Evolutionary conservation across 1,140 invertebrate genomes (phyloP).

Genomic region (Zeugodacus cucurbitae): DNA sequence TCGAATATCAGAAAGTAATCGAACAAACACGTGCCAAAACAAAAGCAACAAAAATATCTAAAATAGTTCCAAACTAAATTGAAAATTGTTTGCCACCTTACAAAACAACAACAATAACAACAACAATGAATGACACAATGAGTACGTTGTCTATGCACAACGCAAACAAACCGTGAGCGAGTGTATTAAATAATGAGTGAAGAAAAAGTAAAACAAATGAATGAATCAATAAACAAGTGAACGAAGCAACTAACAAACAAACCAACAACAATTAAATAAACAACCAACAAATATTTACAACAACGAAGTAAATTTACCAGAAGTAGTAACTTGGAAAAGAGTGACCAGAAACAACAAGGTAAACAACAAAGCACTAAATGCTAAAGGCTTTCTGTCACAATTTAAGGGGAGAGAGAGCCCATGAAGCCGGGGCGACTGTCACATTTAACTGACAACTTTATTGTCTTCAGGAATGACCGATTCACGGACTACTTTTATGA

Average conservation of each 20-base stretch:
- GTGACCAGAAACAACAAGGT: neutral
- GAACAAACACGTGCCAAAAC: neutral
- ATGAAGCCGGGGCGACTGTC: too few relatives aligned
- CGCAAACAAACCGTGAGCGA: neutral
- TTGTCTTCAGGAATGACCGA: neutral
- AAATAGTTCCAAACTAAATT: neutral
- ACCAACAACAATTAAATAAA: conserved; percentile 30
- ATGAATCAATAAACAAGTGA: neutral
- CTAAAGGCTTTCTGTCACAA: too few relatives aligned
- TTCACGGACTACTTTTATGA: neutral
- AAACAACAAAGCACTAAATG: neutral
- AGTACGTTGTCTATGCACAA: neutral
- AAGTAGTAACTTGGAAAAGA: neutral
- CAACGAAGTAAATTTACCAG: conserved; percentile 6
- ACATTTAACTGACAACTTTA: too few relatives aligned
- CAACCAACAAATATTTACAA: neutral
- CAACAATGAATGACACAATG: neutral
- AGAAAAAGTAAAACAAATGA: neutral
- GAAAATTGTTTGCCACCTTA: neutral
- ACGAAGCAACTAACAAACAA: conserved; percentile 10
- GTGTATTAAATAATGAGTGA: conserved; percentile 15
- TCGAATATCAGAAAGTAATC: neutral
- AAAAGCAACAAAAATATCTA: neutral
- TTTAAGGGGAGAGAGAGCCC: neutral
- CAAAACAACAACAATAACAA: neutral